These are phyloP conservation scores for Ramazzottius varieornatus DNA, from an alignment of 2,888 invertebrate genomes.

Conservation along the genomic window DNA sequence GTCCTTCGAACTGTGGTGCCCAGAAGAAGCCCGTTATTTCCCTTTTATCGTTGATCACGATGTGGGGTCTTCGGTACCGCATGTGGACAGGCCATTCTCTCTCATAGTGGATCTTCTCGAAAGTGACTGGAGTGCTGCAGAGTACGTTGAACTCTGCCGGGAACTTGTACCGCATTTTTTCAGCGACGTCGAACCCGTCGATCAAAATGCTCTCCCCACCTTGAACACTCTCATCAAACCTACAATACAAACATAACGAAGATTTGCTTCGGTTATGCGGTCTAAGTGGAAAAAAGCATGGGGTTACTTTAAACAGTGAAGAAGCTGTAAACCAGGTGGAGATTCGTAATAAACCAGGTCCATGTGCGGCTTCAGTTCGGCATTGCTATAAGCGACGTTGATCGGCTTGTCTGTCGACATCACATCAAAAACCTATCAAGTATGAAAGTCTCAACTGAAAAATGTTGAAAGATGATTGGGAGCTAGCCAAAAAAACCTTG, in stretches of 20 bases:
- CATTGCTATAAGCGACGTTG: constrained; percentile 17
- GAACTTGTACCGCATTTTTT: constrained; percentile 12
- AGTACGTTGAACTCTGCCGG: constrained; percentile 15
- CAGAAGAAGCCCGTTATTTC: constrained; percentile 16
- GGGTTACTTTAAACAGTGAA: constrained; percentile 15
- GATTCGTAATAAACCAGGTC: constrained; percentile 19
- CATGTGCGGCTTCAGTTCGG: constrained; percentile 15
- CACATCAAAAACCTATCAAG: constrained; percentile 15
- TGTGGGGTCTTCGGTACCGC: constrained; percentile 16
- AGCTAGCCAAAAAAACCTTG: no score
- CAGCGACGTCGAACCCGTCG: constrained; percentile 16
- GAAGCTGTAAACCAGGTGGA: constrained; percentile 18
- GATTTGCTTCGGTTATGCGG: neutral
- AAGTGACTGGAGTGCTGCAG: constrained; percentile 16
- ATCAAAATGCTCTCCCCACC: constrained; percentile 17
- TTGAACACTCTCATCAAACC: constrained; percentile 16
- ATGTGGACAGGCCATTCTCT: constrained; percentile 16
- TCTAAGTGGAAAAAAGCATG: neutral
- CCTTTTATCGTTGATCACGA: constrained; percentile 9
- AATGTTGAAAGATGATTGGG: neutral
- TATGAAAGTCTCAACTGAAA: constrained; percentile 6
- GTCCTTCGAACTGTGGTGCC: constrained; percentile 19
- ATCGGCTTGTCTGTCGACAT: constrained; percentile 13
- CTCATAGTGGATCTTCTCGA: constrained; percentile 18
- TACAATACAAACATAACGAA: constrained; percentile 8